Base-by-base conservation (phyloP, 2,113 vertebrate species). In the Dicentrarchus labrax region DNA sequence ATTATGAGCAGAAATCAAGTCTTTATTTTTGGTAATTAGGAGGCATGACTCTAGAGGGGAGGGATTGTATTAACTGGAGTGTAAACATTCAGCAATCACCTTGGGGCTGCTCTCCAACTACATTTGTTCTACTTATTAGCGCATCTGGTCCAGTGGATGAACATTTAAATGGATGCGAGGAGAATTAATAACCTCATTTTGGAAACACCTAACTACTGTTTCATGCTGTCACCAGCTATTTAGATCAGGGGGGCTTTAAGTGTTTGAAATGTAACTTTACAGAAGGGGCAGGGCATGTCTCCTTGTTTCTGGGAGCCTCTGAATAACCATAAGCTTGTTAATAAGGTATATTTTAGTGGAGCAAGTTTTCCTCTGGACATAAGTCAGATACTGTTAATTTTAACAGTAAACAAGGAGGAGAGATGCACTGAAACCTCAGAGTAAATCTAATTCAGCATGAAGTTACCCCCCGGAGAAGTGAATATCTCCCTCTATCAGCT, bases 11-110 rank as follows among this genome's bases (percentile, higher is more conserved):
- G 57, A 81, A 86, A 87, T 71, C 72, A 54, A 50, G 66, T 75
- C 82, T 89, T 91, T 90, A 84, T 85, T 89, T 47, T 88, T 82
- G 76, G 60, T 85, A 86, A 88, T 93, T 84, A 89, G 69, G 30
- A 86, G 83, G 22, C 81, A 79, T 62, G 78, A 24, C 83, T 88
- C 84, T 78, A 67, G 82, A 88, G 81, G 68, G 70, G 78, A 12
- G 72, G 72, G 73, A 45, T 81, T 85, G 81, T 47, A 85, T 61
- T 62, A 85, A 90, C 60, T 86, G 68, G 76, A 85, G 82, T 90
- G 87, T 90, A 80, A 89, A 92, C 78, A 85, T 80, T 78, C 41
- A 64, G 79, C 68, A 66, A 65, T 86, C 85, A 84, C 84, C 90
- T 87, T 68, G 60, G 70, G 80, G 69, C 61, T 77, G 73, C 74